Percentiles rank a stretch among this genome's conserved stretches.
Evolutionary conservation across 2,113 vertebrate species (phyloP).

Genomic region (Ammodytes marinus): DNA sequence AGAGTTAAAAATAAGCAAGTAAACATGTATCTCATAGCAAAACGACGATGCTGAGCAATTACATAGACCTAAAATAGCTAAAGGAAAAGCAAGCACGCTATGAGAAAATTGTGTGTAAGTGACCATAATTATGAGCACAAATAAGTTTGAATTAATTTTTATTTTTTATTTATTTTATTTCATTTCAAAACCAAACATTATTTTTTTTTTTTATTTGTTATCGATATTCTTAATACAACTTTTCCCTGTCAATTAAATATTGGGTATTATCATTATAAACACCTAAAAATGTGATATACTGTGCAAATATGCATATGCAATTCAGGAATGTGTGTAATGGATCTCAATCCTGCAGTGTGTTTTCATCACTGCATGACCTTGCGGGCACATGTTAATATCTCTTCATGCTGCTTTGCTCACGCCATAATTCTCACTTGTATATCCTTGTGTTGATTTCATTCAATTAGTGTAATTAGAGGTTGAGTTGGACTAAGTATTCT

Average conservation of each 20-base stretch:
- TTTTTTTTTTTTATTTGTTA: background rate
- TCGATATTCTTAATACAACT: background rate
- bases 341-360: background rate
- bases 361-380: background rate
- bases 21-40: background rate
- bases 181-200: background rate
- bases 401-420: background rate
- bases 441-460: slow-evolving; percentile 28
- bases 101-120: background rate
- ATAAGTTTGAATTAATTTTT: background rate
- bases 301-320: background rate
- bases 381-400: slow-evolving; percentile 18
- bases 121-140: background rate
- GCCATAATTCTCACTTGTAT: slow-evolving; percentile 8
- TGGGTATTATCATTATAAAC: background rate
- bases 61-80: background rate
- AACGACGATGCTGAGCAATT: background rate
- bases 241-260: background rate
- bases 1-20: background rate
- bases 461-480: slow-evolving; percentile 44
- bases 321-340: background rate
- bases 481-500: slow-evolving; percentile 1
- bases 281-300: no score
- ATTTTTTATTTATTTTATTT: background rate
- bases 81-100: background rate